A percentile compares a stretch with the other conserved stretches of the same genome.
Conservation (phyloP, 1,140 invertebrate species). For the Halesus radiatus region DNA sequence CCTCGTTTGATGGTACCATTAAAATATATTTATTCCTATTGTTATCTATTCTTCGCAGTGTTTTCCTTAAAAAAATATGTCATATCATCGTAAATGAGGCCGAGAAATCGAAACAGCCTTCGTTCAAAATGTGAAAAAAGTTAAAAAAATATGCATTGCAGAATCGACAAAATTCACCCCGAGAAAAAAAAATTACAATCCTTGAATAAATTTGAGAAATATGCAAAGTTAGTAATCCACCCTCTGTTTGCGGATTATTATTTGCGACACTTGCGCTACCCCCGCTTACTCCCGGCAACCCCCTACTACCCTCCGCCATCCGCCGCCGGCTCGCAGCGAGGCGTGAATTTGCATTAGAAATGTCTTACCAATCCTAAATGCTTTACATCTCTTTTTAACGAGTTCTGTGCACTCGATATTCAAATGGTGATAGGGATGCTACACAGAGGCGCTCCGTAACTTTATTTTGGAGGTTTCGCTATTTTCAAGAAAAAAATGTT, state of each 20-base stretch:
- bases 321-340: not conserved
- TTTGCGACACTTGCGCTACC: constrained; percentile 36
- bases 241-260: constrained; percentile 20
- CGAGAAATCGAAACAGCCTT: too few species aligned
- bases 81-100: too few species aligned
- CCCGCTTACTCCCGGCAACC: not conserved
- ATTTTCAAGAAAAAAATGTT: too few species aligned
- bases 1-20: too few species aligned
- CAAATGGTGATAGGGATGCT: not conserved
- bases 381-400: constrained; percentile 37
- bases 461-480: too few species aligned
- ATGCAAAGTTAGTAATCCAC: constrained; percentile 13
- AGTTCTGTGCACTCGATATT: constrained; percentile 12
- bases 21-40: too few species aligned
- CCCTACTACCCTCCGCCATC: not conserved
- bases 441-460: too few species aligned
- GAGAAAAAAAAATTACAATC: constrained; percentile 10
- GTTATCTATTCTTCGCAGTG: too few species aligned
- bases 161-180: too few species aligned
- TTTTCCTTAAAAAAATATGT: too few species aligned
- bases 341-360: constrained; percentile 34
- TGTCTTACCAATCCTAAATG: constrained; percentile 34
- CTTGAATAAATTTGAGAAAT: constrained; percentile 27
- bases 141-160: too few species aligned
- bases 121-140: too few species aligned